Conservation (phyloP, 2,888 invertebrate species). For the Bellardia bayeri region DNA sequence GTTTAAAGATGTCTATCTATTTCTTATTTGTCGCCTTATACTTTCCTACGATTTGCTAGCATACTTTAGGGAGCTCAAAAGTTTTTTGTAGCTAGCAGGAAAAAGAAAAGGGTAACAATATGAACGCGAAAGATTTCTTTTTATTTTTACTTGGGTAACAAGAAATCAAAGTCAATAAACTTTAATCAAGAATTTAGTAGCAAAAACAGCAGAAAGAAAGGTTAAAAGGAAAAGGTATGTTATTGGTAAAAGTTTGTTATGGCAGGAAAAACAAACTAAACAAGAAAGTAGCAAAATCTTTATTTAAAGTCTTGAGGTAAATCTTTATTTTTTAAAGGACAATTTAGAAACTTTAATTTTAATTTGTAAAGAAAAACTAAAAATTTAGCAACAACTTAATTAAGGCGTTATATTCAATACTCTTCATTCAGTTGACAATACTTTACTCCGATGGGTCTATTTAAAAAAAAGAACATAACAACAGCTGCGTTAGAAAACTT, state of each 20-base stretch:
- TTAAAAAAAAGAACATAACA: not conserved
- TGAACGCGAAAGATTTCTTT: constrained; percentile 57
- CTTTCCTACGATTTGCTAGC: constrained; percentile 16
- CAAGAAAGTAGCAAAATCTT: not conserved
- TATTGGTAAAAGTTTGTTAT: constrained; percentile 41
- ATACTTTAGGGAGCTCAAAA: constrained; percentile 50
- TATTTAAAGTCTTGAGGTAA: not conserved
- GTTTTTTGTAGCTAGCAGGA: not conserved
- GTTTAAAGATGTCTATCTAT: constrained; percentile 56
- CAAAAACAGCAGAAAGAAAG: constrained; percentile 18
- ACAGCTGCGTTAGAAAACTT: constrained; percentile 19
- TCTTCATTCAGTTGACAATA: not conserved
- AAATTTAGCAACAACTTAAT: not conserved
- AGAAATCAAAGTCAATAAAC: constrained; percentile 73
- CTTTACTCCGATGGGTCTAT: not conserved
- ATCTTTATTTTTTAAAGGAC: not conserved
- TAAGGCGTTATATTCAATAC: not conserved
- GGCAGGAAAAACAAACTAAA: not conserved
- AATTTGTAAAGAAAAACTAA: not conserved
- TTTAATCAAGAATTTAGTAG: constrained; percentile 54
- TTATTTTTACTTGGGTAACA: constrained; percentile 15
- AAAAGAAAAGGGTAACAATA: constrained; percentile 32
- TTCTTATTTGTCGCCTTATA: constrained; percentile 13
- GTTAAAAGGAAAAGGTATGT: constrained; percentile 41
- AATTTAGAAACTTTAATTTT: not conserved